Percentiles rank a stretch among this genome's conserved stretches.
phyloP scores from a whole-genome alignment of 2,888 invertebrate genomes.

The Neoaliturus tenellus region DNA sequence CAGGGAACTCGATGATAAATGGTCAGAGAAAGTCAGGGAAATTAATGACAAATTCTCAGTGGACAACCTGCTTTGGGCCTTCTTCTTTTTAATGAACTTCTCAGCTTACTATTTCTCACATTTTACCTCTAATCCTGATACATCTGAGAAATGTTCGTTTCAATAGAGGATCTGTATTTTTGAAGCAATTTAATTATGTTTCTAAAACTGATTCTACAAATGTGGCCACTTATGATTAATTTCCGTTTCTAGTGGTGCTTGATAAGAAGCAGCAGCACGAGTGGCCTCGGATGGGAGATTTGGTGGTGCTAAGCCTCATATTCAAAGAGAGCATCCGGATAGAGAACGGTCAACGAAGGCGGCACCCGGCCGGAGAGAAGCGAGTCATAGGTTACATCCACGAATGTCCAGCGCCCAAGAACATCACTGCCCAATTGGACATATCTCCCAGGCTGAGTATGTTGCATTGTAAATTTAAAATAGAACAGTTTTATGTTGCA shows the following conservation, averaged over 20 bases:
- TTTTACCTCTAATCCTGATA: too few species aligned
- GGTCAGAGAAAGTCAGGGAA: too few species aligned
- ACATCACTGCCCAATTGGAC: background rate
- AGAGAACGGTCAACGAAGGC: background rate
- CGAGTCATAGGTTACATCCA: background rate
- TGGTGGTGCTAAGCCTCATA: background rate
- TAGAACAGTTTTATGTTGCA: background rate
- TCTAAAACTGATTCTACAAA: too few species aligned
- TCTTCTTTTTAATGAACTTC: too few species aligned
- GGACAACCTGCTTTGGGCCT: too few species aligned
- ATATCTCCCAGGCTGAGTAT: slow-evolving; percentile 20
- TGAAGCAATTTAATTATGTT: too few species aligned
- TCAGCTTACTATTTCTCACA: too few species aligned
- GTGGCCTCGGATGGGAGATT: background rate
- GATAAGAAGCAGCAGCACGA: background rate
- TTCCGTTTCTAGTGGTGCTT: background rate
- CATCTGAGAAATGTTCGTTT: too few species aligned
- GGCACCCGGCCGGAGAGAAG: background rate
- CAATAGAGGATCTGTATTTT: too few species aligned
- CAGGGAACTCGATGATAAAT: too few species aligned
- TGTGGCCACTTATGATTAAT: background rate
- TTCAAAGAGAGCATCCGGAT: background rate
- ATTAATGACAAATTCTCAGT: too few species aligned
- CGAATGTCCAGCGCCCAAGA: background rate
- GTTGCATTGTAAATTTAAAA: background rate